These are phyloP conservation scores for Hirtodrosophila duncani DNA, from an alignment of 2,888 invertebrate genomes.

Conservation along the genomic window DNA sequence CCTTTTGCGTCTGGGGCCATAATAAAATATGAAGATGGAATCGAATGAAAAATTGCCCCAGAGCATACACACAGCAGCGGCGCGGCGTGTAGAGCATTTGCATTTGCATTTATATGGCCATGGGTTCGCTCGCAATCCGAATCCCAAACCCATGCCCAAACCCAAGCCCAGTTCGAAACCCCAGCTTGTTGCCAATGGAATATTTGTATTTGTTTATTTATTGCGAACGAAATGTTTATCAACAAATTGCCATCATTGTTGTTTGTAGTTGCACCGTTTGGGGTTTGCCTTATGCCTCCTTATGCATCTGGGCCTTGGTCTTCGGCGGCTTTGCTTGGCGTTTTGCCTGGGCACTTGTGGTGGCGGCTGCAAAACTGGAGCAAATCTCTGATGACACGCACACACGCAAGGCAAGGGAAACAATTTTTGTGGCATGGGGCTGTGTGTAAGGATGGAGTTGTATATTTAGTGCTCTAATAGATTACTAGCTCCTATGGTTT, in stretches of 20 bases:
- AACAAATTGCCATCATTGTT: slow-evolving; percentile 75
- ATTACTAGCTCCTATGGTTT: no score
- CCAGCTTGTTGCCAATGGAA: slow-evolving; percentile 50
- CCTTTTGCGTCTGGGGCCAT: slow-evolving; percentile 36
- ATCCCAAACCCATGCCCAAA: slow-evolving; percentile 11
- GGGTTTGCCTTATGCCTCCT: slow-evolving; percentile 29
- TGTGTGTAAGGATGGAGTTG: background rate
- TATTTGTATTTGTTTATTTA: slow-evolving; percentile 70
- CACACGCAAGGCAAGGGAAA: slow-evolving; percentile 37
- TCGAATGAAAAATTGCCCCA: slow-evolving; percentile 75
- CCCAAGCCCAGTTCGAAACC: slow-evolving; percentile 35
- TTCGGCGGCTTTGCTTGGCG: slow-evolving; percentile 3
- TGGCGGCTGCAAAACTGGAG: slow-evolving; percentile 52
- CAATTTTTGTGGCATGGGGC: no score
- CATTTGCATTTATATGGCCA: slow-evolving; percentile 73
- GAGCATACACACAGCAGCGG: slow-evolving; percentile 47
- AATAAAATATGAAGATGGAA: slow-evolving; percentile 73
- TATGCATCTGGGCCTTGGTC: slow-evolving; percentile 7
- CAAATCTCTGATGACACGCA: slow-evolving; percentile 44
- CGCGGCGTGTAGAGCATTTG: slow-evolving; percentile 48
- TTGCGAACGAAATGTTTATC: slow-evolving; percentile 76
- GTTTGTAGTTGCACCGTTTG: slow-evolving; percentile 31
- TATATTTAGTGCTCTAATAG: no score
- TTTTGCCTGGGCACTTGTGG: slow-evolving; percentile 28
- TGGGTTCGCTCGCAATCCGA: slow-evolving; percentile 11